Evolutionary conservation across 1,140 invertebrate species (phyloP).

Genomic region (Zaprionus taronus): DNA sequence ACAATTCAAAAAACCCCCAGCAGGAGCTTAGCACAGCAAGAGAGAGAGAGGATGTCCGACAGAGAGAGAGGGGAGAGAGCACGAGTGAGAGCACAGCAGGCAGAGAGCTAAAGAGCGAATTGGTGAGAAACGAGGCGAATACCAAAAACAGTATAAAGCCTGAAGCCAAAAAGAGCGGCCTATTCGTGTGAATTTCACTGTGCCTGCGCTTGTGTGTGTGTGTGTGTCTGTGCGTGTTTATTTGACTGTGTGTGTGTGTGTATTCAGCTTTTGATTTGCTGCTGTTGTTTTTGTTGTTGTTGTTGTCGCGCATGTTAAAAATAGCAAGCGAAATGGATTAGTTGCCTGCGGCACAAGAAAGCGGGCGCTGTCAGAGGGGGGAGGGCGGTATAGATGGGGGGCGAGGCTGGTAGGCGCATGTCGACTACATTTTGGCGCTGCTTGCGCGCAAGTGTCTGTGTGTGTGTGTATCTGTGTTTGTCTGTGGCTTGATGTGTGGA

Average conservation of each 20-base stretch:
- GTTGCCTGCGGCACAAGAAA: slow-evolving; percentile 45
- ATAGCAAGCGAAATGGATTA: slow-evolving; percentile 78
- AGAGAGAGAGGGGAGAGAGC: slow-evolving; percentile 23
- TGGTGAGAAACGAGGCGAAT: slow-evolving; percentile 24
- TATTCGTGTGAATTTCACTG: slow-evolving; percentile 29
- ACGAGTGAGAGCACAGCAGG: slow-evolving; percentile 19
- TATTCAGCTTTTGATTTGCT: slow-evolving; percentile 69
- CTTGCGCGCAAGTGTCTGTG: no score
- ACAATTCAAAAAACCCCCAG: slow-evolving; percentile 59
- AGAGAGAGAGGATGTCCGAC: slow-evolving; percentile 3
- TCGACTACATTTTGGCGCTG: slow-evolving; percentile 41
- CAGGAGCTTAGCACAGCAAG: slow-evolving; percentile 31
- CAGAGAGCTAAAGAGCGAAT: slow-evolving; percentile 23
- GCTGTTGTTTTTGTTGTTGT: slow-evolving; percentile 41
- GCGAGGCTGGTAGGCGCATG: slow-evolving; percentile 52
- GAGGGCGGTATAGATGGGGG: slow-evolving; percentile 8
- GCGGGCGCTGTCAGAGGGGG: slow-evolving; percentile 23
- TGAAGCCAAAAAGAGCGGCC: slow-evolving; percentile 53
- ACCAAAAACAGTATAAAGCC: slow-evolving; percentile 48
- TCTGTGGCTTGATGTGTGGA: slow-evolving; percentile 20
- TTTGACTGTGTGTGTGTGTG: slow-evolving; percentile 15
- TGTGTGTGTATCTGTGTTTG: slow-evolving; percentile 31
- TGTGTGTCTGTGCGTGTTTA: slow-evolving; percentile 16
- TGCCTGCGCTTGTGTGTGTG: background rate
- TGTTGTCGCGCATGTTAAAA: slow-evolving; percentile 73